Base-by-base conservation (phyloP, 2,113 vertebrate genomes). In the Pipra filicauda region DNA sequence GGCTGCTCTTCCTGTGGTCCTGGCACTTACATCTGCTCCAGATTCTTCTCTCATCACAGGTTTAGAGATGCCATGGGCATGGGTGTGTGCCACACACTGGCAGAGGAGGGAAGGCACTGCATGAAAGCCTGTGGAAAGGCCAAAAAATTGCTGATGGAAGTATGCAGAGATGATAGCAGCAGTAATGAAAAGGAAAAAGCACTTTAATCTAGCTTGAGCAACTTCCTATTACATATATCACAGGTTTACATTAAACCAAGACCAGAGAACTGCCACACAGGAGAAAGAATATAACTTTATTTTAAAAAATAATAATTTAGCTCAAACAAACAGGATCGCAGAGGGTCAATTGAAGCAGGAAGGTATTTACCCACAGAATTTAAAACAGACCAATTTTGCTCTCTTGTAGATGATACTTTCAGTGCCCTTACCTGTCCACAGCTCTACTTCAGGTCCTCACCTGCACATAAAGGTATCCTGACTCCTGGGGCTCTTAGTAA, bases 241-340 rank as follows among this genome's bases (percentile, higher is more conserved):
- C 14, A 62, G 26, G 27, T 87, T 87, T 57, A 74, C 57, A 87
- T 59, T 83, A 74, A 90, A 83, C 39, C 28, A 74, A 59, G 61
- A 59, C 57, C 14, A 20, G 31, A 83, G 35, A 89, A 93, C 89
- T 77, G 44, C 48, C 61, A 89, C 69, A 65, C 12, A 35, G 58
- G 67, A 78, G 71, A 92, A 96, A 64, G 85, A 97, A 64, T 39
- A 30, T 44, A 76, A 91, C 43, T 96, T 96, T 97, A 96, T 96
- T 97, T 85, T 19, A 85, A 97, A 97, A 95, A 94, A 86, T n/a
- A 96, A 97, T 95, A 97, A 97, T 85, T 96, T 96, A 96, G 92
- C 94, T 95, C 57, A 75, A 92, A 93, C 18, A 58, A 88, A 87
- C 26, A 80, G 73, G 71, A 75, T 54, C 69, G 51, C 54, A 74